Conservation (phyloP, 2,888 invertebrate species). For the Seira sanloemensis region DNA sequence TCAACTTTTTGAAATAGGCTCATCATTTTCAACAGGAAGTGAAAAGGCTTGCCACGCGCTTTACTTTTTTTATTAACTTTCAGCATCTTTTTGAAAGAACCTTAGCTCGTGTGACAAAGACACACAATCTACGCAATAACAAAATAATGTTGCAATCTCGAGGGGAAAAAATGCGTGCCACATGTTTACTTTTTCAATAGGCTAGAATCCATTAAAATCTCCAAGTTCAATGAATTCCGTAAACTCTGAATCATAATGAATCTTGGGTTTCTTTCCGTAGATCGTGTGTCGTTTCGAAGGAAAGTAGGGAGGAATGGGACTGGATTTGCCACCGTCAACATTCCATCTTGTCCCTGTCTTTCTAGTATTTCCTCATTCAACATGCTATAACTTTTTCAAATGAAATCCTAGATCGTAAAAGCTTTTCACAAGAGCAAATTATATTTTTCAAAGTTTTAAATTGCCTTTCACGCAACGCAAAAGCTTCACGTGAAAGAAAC, state of each 20-base stretch:
- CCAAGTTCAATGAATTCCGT: conserved; percentile 2
- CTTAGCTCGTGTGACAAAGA: neutral
- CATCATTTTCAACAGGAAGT: too few species aligned
- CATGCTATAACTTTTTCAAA: neutral
- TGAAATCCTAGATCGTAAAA: conserved; percentile 9
- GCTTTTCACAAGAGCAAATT: neutral
- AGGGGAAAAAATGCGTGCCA: conserved; percentile 3
- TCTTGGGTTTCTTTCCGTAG: neutral
- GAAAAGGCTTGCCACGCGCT: conserved; percentile 9
- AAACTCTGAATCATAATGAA: neutral
- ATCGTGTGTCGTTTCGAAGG: neutral
- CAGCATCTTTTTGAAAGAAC: neutral
- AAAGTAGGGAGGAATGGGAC: neutral
- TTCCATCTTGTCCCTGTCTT: neutral
- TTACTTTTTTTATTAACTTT: too few species aligned
- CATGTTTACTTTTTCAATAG: neutral
- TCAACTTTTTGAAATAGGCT: too few species aligned
- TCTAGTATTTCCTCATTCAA: neutral
- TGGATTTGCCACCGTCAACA: neutral
- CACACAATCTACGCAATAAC: too few species aligned
- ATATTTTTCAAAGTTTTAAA: neutral
- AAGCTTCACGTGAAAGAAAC: neutral
- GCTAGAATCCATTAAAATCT: neutral
- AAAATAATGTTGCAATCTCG: neutral
- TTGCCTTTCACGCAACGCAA: neutral